Percentiles rank a stretch among this genome's conserved stretches.
Evolutionary conservation across 2,113 vertebrate species (phyloP).

Genomic region (Numida meleagris): DNA sequence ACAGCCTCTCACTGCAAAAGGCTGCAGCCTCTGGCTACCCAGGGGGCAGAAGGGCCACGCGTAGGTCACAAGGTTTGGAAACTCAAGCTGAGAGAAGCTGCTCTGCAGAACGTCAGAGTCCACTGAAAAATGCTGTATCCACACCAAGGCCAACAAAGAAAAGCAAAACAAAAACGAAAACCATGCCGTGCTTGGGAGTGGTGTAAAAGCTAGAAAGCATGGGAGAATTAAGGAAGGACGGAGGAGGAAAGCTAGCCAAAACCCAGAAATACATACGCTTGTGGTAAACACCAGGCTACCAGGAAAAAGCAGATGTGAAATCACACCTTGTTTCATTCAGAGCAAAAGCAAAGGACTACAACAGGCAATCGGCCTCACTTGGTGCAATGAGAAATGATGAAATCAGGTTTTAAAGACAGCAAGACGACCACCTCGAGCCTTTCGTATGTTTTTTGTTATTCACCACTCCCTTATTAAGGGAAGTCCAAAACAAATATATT

Average conservation of each 20-base stretch:
- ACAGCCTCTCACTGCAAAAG: neutral
- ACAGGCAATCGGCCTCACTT: fast-evolving
- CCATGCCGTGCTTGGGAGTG: neutral
- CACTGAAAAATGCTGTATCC: neutral
- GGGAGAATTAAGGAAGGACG: neutral
- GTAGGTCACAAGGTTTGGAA: slow-evolving; percentile 8
- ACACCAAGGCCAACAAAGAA: neutral
- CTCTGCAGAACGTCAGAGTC: neutral
- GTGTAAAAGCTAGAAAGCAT: neutral
- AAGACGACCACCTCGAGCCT: neutral
- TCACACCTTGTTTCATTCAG: neutral
- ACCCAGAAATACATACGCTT: neutral
- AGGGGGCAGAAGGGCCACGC: neutral
- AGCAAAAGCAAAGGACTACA: neutral
- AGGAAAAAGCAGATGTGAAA: neutral
- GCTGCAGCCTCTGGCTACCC: neutral
- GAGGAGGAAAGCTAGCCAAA: neutral
- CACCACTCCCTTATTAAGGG: neutral
- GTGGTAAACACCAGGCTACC: neutral
- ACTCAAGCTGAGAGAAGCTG: neutral
- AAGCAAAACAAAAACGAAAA: neutral
- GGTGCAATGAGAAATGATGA: neutral
- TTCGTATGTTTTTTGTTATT: neutral
- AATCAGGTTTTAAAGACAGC: neutral
- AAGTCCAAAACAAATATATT: neutral